Base-by-base conservation (phyloP, 30 jellyfish, hydroid and myxozoan species). In the Haliclystus octoradiatus region DNA sequence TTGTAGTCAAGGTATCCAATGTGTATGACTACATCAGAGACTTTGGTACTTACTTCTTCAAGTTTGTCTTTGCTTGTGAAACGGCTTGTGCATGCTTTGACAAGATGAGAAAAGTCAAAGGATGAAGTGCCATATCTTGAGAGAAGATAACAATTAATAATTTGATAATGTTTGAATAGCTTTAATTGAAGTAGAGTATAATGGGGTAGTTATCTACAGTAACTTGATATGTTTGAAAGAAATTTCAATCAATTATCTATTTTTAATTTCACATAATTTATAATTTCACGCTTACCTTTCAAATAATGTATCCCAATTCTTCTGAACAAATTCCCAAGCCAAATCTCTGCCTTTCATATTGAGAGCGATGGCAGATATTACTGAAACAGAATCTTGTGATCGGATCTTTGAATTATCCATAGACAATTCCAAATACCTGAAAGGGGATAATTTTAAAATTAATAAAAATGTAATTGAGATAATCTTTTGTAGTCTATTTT, bases 91-190 rank as follows among this genome's bases (percentile, higher is more conserved):
- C 77, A 68, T 0, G 91, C 51, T 40, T 78, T 81, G 34, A 85
- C 73, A 22, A 85, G 63, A 12, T 86, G 80, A 2, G 96, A 70
- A 63, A 85, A 63, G 53, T 85, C 96, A 66, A 85, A 85, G 1
- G 96, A 85, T 49, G 82, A 92, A 1, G 65, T 78, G n/a, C 96
- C 96, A 51, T 85, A 85, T 53, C 96, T 85, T 32, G 25, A 71
- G 63, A 1, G 30, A 26, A 66, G 26, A 65, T 22, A 14, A 22
- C 67, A 34, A 52, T 3, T 12, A 50, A 1, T 71, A 27, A 71
- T 1, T 22, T 4, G 33, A 1, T 3, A 25, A 62, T 49, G 33
- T n/a, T 26, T 0, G 77, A 34, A 74, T 72, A 72, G 64, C 83
- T 72, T 49, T 15, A 15, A 61, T 13, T 28, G 25, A 34, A 27